Evolutionary conservation across 2,888 invertebrate species (phyloP).

Genomic region (Resseliella maxima): DNA sequence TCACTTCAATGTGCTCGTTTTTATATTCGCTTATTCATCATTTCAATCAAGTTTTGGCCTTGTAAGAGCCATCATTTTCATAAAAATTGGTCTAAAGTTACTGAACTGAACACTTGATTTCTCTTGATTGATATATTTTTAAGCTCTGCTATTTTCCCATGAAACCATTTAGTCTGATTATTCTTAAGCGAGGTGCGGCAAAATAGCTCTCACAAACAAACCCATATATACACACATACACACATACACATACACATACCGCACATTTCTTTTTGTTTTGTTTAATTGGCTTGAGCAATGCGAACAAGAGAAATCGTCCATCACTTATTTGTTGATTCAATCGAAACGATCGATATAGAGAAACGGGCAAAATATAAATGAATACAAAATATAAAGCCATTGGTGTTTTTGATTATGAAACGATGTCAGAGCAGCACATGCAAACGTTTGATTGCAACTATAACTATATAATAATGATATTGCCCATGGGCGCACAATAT

Average conservation of each 20-base stretch:
- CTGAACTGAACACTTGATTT: neutral
- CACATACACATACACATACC: too few species aligned
- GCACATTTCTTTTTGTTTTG: too few species aligned
- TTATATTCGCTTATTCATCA: too few species aligned
- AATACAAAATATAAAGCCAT: neutral
- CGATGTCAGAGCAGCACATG: neutral
- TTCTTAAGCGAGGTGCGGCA: neutral
- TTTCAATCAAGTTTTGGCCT: too few species aligned
- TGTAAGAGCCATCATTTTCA: neutral
- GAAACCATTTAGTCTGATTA: conserved; percentile 29
- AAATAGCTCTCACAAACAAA: too few species aligned
- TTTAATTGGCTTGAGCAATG: too few species aligned
- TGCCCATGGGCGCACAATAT: neutral
- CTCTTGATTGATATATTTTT: conserved; percentile 1
- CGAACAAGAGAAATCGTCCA: neutral
- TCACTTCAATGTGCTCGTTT: too few species aligned
- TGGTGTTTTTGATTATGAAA: conserved; percentile 24
- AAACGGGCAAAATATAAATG: neutral
- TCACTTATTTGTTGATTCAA: conserved; percentile 29
- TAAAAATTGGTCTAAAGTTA: neutral
- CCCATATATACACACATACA: too few species aligned
- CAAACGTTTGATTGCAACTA: conserved; percentile 21
- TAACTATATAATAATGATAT: neutral
- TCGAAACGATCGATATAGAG: conserved; percentile 42
- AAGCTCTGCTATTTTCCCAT: neutral